These are phyloP conservation scores for Sitta europaea DNA, from an alignment of 2,113 vertebrate genomes.

Conservation along the genomic window DNA sequence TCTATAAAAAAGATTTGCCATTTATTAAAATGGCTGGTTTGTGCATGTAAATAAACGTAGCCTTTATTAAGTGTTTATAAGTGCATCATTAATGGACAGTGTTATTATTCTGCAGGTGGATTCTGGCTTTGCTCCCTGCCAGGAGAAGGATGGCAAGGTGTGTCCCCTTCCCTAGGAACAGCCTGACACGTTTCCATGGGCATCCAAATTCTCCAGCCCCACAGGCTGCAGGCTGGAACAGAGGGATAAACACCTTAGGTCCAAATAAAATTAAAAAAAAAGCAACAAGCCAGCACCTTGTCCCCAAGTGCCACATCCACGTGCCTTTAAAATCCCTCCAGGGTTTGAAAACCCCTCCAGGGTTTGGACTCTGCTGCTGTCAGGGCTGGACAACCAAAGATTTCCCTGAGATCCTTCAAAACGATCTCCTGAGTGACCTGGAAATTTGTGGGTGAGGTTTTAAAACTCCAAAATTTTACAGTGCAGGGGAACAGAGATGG, in stretches of 20 bases:
- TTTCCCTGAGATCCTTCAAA: too few species aligned
- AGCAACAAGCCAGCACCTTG: too few species aligned
- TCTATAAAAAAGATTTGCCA: slow-evolving; percentile 5
- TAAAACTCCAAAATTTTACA: not conserved
- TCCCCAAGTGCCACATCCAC: not conserved
- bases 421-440: not conserved
- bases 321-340: not conserved
- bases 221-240: not conserved
- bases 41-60: not conserved
- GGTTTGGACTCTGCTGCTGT: not conserved
- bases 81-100: not conserved
- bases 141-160: not conserved
- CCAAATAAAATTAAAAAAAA: not conserved
- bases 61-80: not conserved
- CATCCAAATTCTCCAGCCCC: not conserved
- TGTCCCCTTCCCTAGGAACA: not conserved
- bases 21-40: not conserved
- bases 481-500: not conserved
- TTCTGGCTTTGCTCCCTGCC: not conserved
- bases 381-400: not conserved
- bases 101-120: not conserved
- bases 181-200: fast-evolving
- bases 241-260: not conserved
- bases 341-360: too few species aligned
- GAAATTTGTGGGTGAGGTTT: not conserved